Base-by-base conservation (phyloP, 1,140 invertebrate genomes). In the Drosophila paulistorum region DNA sequence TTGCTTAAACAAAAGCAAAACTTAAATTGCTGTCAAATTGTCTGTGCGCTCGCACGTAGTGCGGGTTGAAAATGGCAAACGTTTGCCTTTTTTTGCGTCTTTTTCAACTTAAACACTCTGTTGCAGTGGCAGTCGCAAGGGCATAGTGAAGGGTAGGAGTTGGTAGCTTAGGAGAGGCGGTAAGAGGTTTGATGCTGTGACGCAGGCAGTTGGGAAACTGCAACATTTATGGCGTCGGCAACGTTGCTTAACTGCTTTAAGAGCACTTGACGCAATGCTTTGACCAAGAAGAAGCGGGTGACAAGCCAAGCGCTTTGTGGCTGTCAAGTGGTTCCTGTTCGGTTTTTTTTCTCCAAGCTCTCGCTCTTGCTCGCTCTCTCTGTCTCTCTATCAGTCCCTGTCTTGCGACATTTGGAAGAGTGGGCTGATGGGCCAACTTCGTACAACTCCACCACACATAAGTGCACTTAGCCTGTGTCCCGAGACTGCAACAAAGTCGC, bases 1-100 rank as follows among this genome's bases (percentile, higher is more conserved):
- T 87, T 89, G 83, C 84, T 89, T 87, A 87, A 87, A 87, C 83
- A 89, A 89, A 87, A 89, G 74, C 83, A 79, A 83, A 87, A 83
- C 83, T 87, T 87, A 87, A 87, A 87, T 87, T 80, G 83, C 84
- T 83, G 79, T 66, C 79, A 89, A 87, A 89, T 87, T 89, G 83
- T 77, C 79, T 75, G 66, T 65, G 61, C 71, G 14, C 26, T 35
- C n/a, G 37, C 14, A 30, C 35, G 33, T 35, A 62, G 60, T n/a
- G 2, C 54, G 41, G 23, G 55, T 60, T 54, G 61, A 84, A 79
- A 79, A 71, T 68, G 75, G 71, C 71, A 87, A 84, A 71, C 83
- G 83, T 77, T 83, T 35, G 74, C 74, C 62, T 20, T 65, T 77
- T 79, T 71, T 41, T 54, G 42, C 33, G 48, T 63, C 54, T 70